These are phyloP conservation scores for fruit fly (Drosophila melanogaster) DNA, from an alignment of 1,140 invertebrate genomes.

Conservation along the genomic window DNA sequence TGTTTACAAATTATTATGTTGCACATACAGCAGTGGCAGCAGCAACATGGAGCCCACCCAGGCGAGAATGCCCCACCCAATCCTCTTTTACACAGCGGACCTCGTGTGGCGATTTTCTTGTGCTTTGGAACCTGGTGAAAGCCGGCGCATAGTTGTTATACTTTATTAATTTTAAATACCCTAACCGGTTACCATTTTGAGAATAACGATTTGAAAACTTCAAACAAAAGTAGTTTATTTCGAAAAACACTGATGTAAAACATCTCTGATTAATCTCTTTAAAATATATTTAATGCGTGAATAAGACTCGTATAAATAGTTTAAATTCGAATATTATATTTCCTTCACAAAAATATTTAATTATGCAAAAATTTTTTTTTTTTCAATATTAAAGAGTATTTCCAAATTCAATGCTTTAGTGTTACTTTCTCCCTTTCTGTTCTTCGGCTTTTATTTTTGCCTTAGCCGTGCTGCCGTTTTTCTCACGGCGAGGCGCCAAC, in stretches of 20 bases:
- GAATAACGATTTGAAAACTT: background rate
- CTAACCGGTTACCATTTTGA: background rate
- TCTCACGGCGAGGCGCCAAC: conserved; percentile 45
- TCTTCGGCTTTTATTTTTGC: conserved; percentile 5
- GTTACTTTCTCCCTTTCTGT: background rate
- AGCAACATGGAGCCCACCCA: conserved; percentile 57
- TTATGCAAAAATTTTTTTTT: no score
- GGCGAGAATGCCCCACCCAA: conserved; percentile 35
- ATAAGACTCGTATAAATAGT: no score
- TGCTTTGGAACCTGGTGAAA: conserved; percentile 41
- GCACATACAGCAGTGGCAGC: conserved; percentile 51
- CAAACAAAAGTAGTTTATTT: background rate
- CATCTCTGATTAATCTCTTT: background rate
- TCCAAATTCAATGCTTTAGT: no score
- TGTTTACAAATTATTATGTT: conserved; percentile 83
- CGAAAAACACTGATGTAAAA: background rate
- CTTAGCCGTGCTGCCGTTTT: conserved; percentile 40
- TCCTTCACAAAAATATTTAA: no score
- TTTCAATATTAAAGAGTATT: background rate
- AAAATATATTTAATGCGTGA: no score
- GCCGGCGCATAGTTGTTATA: conserved; percentile 16
- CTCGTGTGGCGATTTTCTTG: conserved; percentile 17
- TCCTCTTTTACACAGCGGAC: background rate
- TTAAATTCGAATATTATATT: no score
- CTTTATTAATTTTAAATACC: conserved; percentile 12